Evolutionary conservation across 2,888 invertebrate genomes (phyloP).

Genomic region (Tetragnatha montana): DNA sequence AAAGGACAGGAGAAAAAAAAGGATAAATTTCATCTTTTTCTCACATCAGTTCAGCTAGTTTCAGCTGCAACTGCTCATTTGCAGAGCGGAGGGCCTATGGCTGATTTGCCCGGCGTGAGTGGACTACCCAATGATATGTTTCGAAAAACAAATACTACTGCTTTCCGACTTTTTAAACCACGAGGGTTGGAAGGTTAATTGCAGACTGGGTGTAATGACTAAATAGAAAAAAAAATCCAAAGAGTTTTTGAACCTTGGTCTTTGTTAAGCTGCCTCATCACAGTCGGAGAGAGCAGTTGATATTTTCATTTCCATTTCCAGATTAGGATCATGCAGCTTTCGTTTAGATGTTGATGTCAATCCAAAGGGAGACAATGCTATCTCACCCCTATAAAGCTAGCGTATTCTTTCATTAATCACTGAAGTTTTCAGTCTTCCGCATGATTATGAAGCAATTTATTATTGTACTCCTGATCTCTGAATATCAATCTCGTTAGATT

Average conservation of each 20-base stretch:
- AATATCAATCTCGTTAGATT: no score
- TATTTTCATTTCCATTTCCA: constrained; percentile 30
- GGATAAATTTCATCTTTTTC: constrained; percentile 49
- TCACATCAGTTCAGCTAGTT: constrained; percentile 31
- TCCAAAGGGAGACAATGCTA: background rate
- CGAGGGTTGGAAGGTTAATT: constrained; percentile 60
- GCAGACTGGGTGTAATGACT: constrained; percentile 42
- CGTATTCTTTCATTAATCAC: no score
- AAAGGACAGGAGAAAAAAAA: constrained; percentile 15
- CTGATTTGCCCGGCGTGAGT: constrained; percentile 53
- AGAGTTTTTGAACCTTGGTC: background rate
- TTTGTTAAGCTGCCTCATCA: constrained; percentile 37
- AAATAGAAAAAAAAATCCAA: constrained; percentile 17
- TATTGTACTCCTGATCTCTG: no score
- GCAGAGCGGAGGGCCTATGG: constrained; percentile 17
- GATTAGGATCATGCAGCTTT: background rate
- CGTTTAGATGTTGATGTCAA: background rate
- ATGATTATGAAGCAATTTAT: no score
- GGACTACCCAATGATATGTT: constrained; percentile 40
- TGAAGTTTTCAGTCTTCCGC: no score
- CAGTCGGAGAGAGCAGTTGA: constrained; percentile 25
- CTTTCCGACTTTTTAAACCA: constrained; percentile 47
- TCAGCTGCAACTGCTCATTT: constrained; percentile 53
- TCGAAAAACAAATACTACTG: constrained; percentile 39
- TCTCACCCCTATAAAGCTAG: no score